Evolutionary conservation across 2,113 vertebrate genomes (phyloP), one percentile per base, ranked within the genome.

Genomic region (Tiliqua scincoides): DNA sequence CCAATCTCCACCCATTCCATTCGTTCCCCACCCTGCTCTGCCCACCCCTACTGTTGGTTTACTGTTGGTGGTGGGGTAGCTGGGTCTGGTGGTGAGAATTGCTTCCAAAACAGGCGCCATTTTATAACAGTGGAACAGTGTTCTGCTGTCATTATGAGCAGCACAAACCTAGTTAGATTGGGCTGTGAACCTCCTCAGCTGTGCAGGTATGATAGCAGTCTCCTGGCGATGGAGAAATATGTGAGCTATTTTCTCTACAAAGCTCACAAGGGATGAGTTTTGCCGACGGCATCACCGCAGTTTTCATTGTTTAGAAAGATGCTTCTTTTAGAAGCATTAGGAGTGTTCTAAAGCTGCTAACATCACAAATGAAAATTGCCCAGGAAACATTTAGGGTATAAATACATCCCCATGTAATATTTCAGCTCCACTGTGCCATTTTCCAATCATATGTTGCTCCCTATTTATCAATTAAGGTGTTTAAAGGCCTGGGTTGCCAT

Each of bases 381-480:
- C 85, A 91, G 91, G 1, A 94, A 90, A 91, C 88, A 92, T 92
- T 94, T 83, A 94, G 59, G 18, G 76, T 79, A 70, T 79, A 59
- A 89, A 52, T 79, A 91, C 87, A 21, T 59, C 90, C 89, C 80
- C 87, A 87, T 93, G 91, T 84, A 90, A 65, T 70, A 84, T 78
- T 89, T 89, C 72, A 40, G 83, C 79, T 78, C 85, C 83, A 90
- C 90, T 89, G 75, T 77, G 57, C 83, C 40, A 73, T 82, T 48
- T 82, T 91, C 87, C 82, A 76, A 87, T 76, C 17, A 82, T 82
- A 54, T 15, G 89, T 84, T 80, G 52, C 61, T 73, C 75, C 70
- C 79, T 35, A 23, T 89, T 54, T 90, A 90, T 87, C 84, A 89
- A 25, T 88, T 87, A 89, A 85, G 61, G 71, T 67, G 62, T 68